Evolutionary conservation across 2,797 vertebrate genomes (phyloP), one percentile per base, ranked within the genome.

Genomic region (Pelobates cultripes): DNA sequence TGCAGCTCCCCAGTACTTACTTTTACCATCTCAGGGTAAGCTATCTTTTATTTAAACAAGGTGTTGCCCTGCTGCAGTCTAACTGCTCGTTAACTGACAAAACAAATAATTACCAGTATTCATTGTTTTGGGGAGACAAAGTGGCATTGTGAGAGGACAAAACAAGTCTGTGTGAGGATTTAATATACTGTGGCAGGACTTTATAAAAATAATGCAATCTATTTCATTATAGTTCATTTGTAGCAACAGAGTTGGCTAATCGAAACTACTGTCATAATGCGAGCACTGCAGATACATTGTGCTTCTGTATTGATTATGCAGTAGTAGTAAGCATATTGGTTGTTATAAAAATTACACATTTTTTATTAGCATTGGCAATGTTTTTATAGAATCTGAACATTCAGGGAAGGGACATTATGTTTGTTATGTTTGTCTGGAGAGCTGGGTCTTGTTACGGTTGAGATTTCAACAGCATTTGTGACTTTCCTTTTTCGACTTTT

Each of bases 131-230:
- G 44, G 57, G 66, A 70, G 71, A 70, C 17, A 70, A 41, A 53
- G 44, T n/a, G 41, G 51, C 40, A 43, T 15, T 28, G 10, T 15
- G 64, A 70, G 75, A 75, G 40, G 72, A 60, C 72, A 73, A 73
- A 73, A 43, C 70, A 82, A 82, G 70, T 17, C 69, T 6, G 13
- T 40, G 17, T 10, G 13, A 68, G 75, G 7, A 73, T 70, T 73
- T 79, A 83, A 79, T 79, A 28, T 78, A 83, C 78, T 43, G 70
- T 67, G 43, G 57, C 28, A 41, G 78, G 76, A 74, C 81, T 78
- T 83, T 83, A 40, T 70, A 51, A 53, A 70, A 69, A 72, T 63
- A 77, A 78, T 67, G 60, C 5, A 28, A 70, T 75, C 53, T 47
- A 42, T n/a, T 81, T 75, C 43, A 81, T 78, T 64, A 63, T 66